Evolutionary conservation across 2,888 invertebrate species (phyloP).

Genomic region (Synanthedon formicaeformis): DNA sequence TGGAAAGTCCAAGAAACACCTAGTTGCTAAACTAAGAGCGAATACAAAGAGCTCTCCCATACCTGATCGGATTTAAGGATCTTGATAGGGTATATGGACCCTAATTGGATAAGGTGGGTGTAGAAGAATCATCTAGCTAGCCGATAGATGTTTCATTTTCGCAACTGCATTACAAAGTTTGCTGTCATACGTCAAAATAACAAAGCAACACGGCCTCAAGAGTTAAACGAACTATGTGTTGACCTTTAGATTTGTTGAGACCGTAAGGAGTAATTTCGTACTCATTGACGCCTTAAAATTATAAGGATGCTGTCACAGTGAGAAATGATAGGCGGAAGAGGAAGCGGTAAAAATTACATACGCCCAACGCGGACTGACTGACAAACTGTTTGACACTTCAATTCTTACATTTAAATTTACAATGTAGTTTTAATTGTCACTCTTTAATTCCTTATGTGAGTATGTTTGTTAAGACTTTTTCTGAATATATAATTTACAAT

Average conservation of each 20-base stretch:
- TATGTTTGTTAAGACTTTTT: too few relatives aligned
- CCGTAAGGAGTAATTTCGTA: slow-evolving; percentile 5
- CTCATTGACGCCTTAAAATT: slow-evolving; percentile 4
- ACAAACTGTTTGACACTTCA: too few relatives aligned
- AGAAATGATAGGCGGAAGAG: neutral
- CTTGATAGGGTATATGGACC: neutral
- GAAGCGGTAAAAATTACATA: neutral
- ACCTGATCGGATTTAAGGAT: too few relatives aligned
- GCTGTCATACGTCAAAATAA: slow-evolving; percentile 7
- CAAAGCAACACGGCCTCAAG: slow-evolving; percentile 17
- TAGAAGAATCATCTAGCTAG: too few relatives aligned
- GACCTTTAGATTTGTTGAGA: slow-evolving; percentile 30
- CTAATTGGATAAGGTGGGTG: neutral
- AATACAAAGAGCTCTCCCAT: too few relatives aligned
- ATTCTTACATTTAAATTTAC: too few relatives aligned
- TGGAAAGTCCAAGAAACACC: too few relatives aligned
- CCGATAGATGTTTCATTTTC: neutral
- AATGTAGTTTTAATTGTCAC: too few relatives aligned
- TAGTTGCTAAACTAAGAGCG: too few relatives aligned
- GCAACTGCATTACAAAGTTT: slow-evolving; percentile 1
- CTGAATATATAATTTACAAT: too few relatives aligned
- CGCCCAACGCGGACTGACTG: too few relatives aligned
- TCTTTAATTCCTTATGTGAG: too few relatives aligned
- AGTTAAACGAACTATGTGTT: slow-evolving; percentile 48
- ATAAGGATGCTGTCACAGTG: neutral